Evolutionary conservation across 2,113 vertebrate species (phyloP), one percentile per base, ranked within the genome.

Genomic region (Limnothrissa miodon): DNA sequence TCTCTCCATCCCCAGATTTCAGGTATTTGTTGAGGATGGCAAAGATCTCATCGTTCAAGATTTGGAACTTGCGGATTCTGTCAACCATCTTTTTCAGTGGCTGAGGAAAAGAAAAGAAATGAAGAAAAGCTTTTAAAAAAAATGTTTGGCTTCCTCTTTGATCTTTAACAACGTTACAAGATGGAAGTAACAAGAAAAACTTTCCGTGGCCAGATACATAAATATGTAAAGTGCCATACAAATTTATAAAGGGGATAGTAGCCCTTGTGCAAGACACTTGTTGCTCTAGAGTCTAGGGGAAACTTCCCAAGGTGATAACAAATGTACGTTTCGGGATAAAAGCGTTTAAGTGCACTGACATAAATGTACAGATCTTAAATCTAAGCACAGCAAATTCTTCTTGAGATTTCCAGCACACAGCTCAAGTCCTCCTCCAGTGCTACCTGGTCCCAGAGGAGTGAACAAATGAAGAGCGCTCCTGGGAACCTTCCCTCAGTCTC

Each of bases 11-110:
- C 0, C 97, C 97, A 0, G 97, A 95, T 90, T 99, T 99, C 93
- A 99, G 87, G 92, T 99, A 99, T 90, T 99, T 99, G 95, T 96
- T 97, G 91, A 99, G 90, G 89, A 97, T 96, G 84, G 94, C 93
- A 19, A 99, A 98, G 45, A 99, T 97, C 91, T 99, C 98, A 19
- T 99, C 95, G 44, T 99, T 99, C 53, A 99, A 89, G 78, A 99
- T 93, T 89, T 99, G 98, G 93, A 97, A 99, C 89, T 98, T 99
- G 25, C 97, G 97, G 90, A 99, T 99, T 85, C 98, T 94, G 84
- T 99, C 98, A 17, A 97, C 98, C 98, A 99, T 99, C 92, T 99
- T 99, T 94, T 99, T 99, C 85, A 99, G 93, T 70, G 97, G 96
- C 98, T 99, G 81, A 19, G 83, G 33, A 62, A 19, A 3, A 39